Base-by-base conservation (phyloP, 2,113 vertebrate genomes). In the Aphyosemion australe region DNA sequence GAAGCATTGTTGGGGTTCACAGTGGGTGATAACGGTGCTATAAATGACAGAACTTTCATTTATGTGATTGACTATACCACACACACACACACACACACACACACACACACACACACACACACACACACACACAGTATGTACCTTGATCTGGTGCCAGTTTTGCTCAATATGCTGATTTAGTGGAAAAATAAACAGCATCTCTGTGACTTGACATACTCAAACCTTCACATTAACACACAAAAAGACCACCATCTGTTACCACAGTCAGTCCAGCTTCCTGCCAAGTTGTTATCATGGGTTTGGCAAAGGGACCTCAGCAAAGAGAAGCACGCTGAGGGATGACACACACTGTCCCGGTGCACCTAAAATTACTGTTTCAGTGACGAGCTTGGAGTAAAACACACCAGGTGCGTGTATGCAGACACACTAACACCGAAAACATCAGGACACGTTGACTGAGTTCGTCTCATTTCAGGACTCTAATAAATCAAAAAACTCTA, bases 261-360 rank as follows among this genome's bases (percentile, higher is more conserved):
- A 78, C 76, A 79, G 74, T 80, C 63, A 60, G 50, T 74, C 66
- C 73, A 77, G 56, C 52, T 65, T 56, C 60, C 60, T 82, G 85
- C 82, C 84, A 87, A 78, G 74, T 72, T 62, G 31, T 80, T 80
- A 76, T 85, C 82, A 85, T 74, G 73, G 84, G 82, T 86, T 68
- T 78, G 78, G 73, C 77, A 83, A 75, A 65, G 14, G 39, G 21
- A 32, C 19, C 26, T 26, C 69, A 75, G 39, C 52, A 61, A 61
- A 71, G 71, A 74, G 43, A 74, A 31, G 70, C 65, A 79, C 62
- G 65, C 62, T 19, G 18, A 0, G 19, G 12, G 53, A 65, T 77
- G 63, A 65, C 60, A n/a, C 1, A 47, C 15, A 52, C 58, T 42
- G 60, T 66, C 62, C 12, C 6, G 34, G 9, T n/a, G 71, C 58